Conservation (phyloP, 1,140 invertebrate species). For the Chelonus insularis region DNA sequence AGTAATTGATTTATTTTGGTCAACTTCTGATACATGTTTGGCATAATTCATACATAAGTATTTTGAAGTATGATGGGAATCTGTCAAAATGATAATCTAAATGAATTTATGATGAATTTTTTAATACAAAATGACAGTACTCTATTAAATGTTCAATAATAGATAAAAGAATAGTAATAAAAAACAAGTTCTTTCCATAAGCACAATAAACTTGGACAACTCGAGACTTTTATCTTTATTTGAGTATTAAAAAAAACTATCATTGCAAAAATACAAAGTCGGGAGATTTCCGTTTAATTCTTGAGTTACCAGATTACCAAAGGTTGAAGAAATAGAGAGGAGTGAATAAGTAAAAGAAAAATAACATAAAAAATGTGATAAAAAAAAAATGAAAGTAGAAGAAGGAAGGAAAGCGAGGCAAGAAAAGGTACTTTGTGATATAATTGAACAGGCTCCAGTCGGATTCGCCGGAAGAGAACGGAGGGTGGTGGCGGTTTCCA, state of each 20-base stretch:
- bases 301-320: conserved; percentile 18
- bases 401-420: background rate
- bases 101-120: too few relatives aligned
- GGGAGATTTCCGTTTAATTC: conserved; percentile 19
- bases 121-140: too few relatives aligned
- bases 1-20: too few relatives aligned
- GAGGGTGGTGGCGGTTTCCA: conserved; percentile 30
- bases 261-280: conserved; percentile 14
- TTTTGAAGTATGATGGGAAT: too few relatives aligned
- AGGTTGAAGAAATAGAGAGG: background rate
- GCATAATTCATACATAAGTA: too few relatives aligned
- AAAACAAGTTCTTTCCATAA: background rate
- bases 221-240: too few relatives aligned
- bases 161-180: too few relatives aligned
- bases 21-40: too few relatives aligned
- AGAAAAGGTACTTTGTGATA: conserved; percentile 24
- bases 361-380: background rate
- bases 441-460: conserved; percentile 28
- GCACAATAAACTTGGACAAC: background rate
- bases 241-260: background rate
- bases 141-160: too few relatives aligned
- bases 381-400: conserved; percentile 15
- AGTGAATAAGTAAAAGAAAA: background rate
- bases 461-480: conserved; percentile 29
- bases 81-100: too few relatives aligned